phyloP scores from a whole-genome alignment of 2,797 vertebrate species.

The Propithecus deckenii region DNA sequence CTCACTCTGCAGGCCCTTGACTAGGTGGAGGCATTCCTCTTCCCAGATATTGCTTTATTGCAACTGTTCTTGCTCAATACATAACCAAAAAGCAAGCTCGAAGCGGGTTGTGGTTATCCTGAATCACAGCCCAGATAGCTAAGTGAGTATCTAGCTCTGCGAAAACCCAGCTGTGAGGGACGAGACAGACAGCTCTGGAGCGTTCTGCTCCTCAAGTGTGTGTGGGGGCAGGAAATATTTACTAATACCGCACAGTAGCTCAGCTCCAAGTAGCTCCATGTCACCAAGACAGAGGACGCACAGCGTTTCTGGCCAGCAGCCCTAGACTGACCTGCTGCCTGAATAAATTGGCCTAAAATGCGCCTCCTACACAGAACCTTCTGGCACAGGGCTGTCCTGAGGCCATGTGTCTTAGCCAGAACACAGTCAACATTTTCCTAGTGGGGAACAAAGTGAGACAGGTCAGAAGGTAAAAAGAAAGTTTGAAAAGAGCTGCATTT shows the following conservation, averaged over 20 bases:
- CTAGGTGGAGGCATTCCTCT: background rate
- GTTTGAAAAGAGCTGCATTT: conserved; percentile 46
- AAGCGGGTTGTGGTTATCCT: background rate
- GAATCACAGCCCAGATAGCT: background rate
- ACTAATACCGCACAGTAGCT: conserved; percentile 37
- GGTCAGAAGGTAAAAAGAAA: conserved; percentile 55
- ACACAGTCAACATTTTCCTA: conserved; percentile 71
- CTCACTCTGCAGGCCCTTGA: background rate
- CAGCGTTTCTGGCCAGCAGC: conserved; percentile 1
- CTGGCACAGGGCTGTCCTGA: background rate
- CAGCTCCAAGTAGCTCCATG: background rate
- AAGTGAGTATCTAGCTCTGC: background rate
- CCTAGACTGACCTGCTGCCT: conserved; percentile 51
- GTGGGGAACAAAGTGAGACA: conserved; percentile 61
- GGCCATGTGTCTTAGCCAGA: conserved; percentile 32
- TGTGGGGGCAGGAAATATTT: background rate
- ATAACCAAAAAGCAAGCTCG: background rate
- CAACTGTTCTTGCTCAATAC: background rate
- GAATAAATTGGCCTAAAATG: conserved; percentile 38
- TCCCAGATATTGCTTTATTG: background rate
- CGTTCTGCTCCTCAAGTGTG: conserved; percentile 43
- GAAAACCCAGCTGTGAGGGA: conserved; percentile 48
- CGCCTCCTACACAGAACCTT: conserved; percentile 20
- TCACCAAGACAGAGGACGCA: background rate
- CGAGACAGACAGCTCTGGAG: conserved; percentile 16